Evolutionary conservation across 2,888 invertebrate species (phyloP), one percentile per base, ranked within the genome.

Genomic region (Caenorhabditis wallacei): DNA sequence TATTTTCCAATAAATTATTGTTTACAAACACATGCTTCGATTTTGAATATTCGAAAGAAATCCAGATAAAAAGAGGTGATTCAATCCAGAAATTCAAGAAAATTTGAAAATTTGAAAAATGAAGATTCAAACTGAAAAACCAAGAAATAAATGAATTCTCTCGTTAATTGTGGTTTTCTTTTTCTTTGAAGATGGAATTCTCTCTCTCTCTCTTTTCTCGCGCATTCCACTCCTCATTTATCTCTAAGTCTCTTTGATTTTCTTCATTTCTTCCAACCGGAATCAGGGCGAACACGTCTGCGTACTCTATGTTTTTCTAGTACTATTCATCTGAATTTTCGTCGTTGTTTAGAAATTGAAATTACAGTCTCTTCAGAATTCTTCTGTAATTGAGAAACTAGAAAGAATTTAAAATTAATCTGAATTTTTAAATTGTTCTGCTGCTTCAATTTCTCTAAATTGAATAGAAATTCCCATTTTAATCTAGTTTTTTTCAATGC

Each of bases 281-380:
- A 76, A 76, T 76, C 76, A 76, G 68, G 69, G 26, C 68, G 69
- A 76, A 69, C 68, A 76, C 61, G 69, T 66, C 75, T 75, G 75
- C 66, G 75, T 46, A 37, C 75, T 30, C 30, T 66, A 46, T 13
- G 37, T n/a, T n/a, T 53, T 66, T 75, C 56, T 18, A 51, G 26
- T 24, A 63, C 61, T 30, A 40, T 64, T 43, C 16, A n/a, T n/a
- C 24, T 16, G 22, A n/a, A 37, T 30, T 16, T 24, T 61, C n/a
- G 48, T 43, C 51, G 48, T 24, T 46, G 22, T 54, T 43, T 22
- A 46, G 11, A 18, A 20, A 30, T 35, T 35, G 26, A 46, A 63
- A 64, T 72, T 72, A 54, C 54, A 72, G 72, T 59, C 46, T 2
- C n/a, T 57, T 46, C 13, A 35, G 61, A 63, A 63, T 3, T 40